Percentiles rank a stretch among this genome's conserved stretches.
phyloP scores from a whole-genome alignment of 1,140 invertebrate species.

The Hesperophylax magnus region DNA sequence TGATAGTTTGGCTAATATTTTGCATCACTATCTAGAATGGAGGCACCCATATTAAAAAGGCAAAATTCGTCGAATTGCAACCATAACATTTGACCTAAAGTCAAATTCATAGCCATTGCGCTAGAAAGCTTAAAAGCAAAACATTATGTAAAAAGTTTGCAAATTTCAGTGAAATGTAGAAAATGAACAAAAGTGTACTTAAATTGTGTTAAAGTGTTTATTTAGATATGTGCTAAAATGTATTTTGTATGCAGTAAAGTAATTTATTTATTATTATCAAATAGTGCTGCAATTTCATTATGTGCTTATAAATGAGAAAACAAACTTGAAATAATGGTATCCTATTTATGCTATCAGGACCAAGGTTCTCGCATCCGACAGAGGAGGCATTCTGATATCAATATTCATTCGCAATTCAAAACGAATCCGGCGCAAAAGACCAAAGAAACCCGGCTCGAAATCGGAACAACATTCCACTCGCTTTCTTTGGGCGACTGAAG shows the following conservation, averaged over 20 bases:
- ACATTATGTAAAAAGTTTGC: background rate
- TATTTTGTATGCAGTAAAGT: background rate
- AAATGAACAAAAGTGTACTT: background rate
- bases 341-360: background rate
- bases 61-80: no score
- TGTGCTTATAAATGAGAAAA: background rate
- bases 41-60: no score
- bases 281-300: background rate
- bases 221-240: background rate
- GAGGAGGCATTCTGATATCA: background rate
- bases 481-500: no score
- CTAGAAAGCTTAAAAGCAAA: no score
- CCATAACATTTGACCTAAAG: no score
- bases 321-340: conserved; percentile 8
- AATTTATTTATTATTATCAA: background rate
- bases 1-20: no score
- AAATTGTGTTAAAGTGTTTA: background rate
- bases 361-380: no score
- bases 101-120: no score
- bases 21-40: no score
- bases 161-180: background rate
- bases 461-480: conserved; percentile 5
- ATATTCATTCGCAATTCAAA: background rate
- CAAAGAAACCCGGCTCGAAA: background rate
- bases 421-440: no score